phyloP scores from a whole-genome alignment of 2,113 vertebrate species.

The Tachuris rubrigastra region DNA sequence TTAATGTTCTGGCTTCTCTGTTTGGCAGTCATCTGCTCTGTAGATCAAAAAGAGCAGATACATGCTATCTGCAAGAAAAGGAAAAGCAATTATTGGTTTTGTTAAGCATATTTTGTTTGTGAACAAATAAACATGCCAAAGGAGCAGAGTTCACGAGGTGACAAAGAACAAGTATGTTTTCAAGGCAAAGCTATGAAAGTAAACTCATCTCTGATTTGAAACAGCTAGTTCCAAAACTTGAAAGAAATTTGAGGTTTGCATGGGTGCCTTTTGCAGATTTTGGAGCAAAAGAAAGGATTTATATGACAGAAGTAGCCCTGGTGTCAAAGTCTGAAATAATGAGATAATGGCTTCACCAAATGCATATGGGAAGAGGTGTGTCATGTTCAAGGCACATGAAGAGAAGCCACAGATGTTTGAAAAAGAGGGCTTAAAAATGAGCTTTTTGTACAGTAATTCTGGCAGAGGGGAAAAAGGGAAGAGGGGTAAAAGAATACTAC shows the following conservation, averaged over 20 bases:
- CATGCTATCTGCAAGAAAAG: neutral
- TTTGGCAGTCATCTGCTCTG: neutral
- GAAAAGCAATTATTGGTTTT: neutral
- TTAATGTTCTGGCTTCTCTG: neutral
- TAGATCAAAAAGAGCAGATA: constrained; percentile 7
- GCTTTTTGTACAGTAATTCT: neutral
- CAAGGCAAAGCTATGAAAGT: neutral
- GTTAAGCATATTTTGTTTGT: neutral
- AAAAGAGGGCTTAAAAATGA: neutral
- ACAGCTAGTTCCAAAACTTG: neutral
- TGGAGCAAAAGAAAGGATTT: neutral
- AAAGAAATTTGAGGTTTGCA: neutral
- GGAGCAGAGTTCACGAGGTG: neutral
- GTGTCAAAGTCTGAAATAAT: neutral
- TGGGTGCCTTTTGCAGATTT: neutral
- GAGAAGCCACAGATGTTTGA: neutral
- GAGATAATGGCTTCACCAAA: neutral
- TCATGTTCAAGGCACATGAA: neutral
- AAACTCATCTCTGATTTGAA: neutral
- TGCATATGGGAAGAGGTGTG: neutral
- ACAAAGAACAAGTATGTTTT: neutral
- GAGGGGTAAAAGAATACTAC: neutral
- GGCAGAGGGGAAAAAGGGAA: neutral
- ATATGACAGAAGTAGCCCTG: neutral
- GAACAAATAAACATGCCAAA: neutral